A percentile compares a stretch with the other conserved stretches of the same genome.
These are phyloP conservation scores for Drosophila teissieri DNA, from an alignment of 1,140 invertebrate genomes.

Conservation along the genomic window DNA sequence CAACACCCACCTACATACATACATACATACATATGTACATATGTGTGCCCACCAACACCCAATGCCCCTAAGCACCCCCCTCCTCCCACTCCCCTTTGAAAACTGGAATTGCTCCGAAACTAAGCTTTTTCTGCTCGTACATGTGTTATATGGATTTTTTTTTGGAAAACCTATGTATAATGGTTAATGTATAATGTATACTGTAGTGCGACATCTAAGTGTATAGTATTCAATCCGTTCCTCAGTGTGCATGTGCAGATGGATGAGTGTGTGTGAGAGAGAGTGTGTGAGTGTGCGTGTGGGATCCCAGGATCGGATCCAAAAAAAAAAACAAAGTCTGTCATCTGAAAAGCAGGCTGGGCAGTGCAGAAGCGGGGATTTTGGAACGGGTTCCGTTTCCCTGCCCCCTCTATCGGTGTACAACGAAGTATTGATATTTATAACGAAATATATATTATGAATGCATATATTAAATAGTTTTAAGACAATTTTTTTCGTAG, in stretches of 20 bases:
- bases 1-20: background rate
- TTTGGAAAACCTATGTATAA: slow-evolving; percentile 25
- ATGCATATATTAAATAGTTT: slow-evolving; percentile 71
- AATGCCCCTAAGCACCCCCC: background rate
- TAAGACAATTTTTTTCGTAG: slow-evolving; percentile 74
- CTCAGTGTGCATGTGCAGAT: slow-evolving; percentile 49
- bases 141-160: slow-evolving; percentile 62
- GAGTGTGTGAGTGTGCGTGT: slow-evolving; percentile 5
- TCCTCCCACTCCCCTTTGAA: background rate
- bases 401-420: slow-evolving; percentile 44
- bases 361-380: slow-evolving; percentile 15
- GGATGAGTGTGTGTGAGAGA: background rate
- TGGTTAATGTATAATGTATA: slow-evolving; percentile 12
- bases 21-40: too few relatives aligned
- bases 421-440: slow-evolving; percentile 78
- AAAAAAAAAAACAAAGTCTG: background rate
- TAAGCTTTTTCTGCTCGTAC: slow-evolving; percentile 68
- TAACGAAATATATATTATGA: slow-evolving; percentile 36
- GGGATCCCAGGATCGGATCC: slow-evolving; percentile 10
- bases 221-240: slow-evolving; percentile 79
- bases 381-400: background rate
- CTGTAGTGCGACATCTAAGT: slow-evolving; percentile 64
- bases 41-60: too few relatives aligned
- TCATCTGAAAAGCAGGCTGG: slow-evolving; percentile 19
- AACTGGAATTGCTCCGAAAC: slow-evolving; percentile 50